Conservation (phyloP, 2,113 vertebrate species). For the Echinops telfairi region DNA sequence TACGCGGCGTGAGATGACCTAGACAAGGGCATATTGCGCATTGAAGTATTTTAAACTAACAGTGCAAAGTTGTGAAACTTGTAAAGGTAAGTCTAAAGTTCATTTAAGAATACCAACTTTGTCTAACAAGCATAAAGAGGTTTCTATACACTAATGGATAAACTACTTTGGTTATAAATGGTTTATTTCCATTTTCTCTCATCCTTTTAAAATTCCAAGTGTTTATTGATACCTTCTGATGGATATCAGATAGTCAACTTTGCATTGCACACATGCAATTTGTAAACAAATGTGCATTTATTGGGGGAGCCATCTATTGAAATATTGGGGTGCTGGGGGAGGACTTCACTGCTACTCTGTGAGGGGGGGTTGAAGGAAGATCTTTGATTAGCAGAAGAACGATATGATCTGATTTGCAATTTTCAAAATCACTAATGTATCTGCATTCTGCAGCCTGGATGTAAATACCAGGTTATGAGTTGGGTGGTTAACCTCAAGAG, state of each 20-base stretch:
- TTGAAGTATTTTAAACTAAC: background rate
- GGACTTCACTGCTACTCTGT: accelerated
- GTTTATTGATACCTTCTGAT: background rate
- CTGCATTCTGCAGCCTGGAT: too few species aligned
- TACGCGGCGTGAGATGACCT: too few species aligned
- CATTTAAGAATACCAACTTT: background rate
- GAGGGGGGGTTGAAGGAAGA: background rate
- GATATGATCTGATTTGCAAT: too few species aligned
- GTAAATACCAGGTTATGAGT: too few species aligned
- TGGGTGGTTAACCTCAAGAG: too few species aligned
- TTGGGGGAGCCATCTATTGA: background rate
- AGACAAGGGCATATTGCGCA: too few species aligned
- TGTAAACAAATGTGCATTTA: background rate
- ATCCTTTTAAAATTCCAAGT: background rate
- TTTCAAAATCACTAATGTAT: background rate
- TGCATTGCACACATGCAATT: background rate
- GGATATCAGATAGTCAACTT: background rate
- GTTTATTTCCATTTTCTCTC: background rate
- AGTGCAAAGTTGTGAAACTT: background rate
- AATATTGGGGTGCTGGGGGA: background rate
- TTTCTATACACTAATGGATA: constrained; percentile 53
- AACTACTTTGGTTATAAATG: constrained; percentile 18
- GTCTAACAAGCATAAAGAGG: background rate
- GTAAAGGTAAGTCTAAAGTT: background rate
- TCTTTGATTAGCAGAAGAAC: accelerated